Conservation (phyloP, 2,888 invertebrate species). For the Blomia tropicalis region DNA sequence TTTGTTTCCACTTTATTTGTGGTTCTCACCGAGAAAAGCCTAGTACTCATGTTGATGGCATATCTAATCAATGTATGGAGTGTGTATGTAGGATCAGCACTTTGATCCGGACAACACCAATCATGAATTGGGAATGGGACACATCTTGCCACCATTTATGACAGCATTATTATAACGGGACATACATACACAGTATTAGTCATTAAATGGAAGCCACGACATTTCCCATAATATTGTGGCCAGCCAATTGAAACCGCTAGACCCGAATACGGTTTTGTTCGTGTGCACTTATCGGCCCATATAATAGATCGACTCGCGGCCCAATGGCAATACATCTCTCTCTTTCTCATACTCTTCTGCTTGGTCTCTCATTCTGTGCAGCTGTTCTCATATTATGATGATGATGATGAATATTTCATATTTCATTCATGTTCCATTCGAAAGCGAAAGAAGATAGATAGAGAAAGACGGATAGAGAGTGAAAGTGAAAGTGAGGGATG, state of each 20-base stretch:
- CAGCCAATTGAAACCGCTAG: not conserved
- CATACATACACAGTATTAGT: constrained; percentile 8
- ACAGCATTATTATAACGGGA: too few species aligned
- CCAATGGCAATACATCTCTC: not conserved
- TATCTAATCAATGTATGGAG: too few species aligned
- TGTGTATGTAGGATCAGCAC: too few species aligned
- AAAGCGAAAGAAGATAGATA: too few species aligned
- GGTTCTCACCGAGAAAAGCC: too few species aligned
- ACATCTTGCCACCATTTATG: constrained; percentile 1
- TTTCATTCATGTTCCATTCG: not conserved
- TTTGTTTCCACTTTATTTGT: too few species aligned
- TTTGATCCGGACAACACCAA: not conserved
- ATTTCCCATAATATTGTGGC: constrained; percentile 7
- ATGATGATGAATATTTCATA: constrained; percentile 4
- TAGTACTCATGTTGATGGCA: too few species aligned
- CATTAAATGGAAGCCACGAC: not conserved
- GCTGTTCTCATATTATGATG: not conserved
- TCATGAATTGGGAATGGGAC: not conserved
- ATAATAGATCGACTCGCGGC: not conserved
- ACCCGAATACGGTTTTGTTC: not conserved
- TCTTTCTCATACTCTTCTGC: not conserved
- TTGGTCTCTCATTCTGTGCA: too few species aligned
- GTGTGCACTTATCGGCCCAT: not conserved
- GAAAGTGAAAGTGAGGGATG: too few species aligned
- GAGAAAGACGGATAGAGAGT: too few species aligned